Base-by-base conservation (phyloP, 2,113 vertebrate species). In the Sigmodon hispidus region DNA sequence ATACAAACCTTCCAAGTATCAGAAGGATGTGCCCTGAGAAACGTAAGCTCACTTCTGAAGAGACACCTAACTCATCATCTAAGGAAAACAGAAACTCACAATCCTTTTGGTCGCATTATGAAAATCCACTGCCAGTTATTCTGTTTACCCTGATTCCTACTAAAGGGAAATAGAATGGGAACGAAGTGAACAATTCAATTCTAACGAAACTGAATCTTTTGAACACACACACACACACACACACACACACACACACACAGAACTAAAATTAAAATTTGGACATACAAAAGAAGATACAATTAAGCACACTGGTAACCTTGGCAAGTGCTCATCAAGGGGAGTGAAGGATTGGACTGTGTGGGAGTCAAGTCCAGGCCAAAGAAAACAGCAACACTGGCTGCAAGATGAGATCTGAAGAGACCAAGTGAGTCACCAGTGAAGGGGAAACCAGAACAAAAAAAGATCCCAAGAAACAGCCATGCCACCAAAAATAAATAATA, bases 301-400 rank as follows among this genome's bases (percentile, higher is more conserved):
- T 92, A 94, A 95, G 40, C 90, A 80, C 43, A 45, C 63, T 90
- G 79, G 63, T n/a, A 90, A 57, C 85, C 76, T 96, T 97, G 97
- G 96, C 96, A 94, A 89, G 92, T n/a, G n/a, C 50, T 80, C 86
- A 40, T 29, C 9, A 70, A 84, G 89, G 57, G 95, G 89, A 95
- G 79, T 80, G 73, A 93, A 80, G 67, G 88, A 95, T 80, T 63
- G n/a, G 81, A 87, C 72, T 89, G 96, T 0, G 95, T 96, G 89
- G 97, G 97, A 92, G 97, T 95, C 90, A 91, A 96, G 69, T 45
- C 70, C 57, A 7, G 67, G 69, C 95, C 95, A 97, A 97, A 91
- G 79, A 93, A 97, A 97, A 98, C 95, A 97, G 83, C 69, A 87
- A 87, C 0, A 75, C 90, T 88, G 93, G 77, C 92, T 96, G 91